A percentile compares a stretch with the other conserved stretches of the same genome.
These are phyloP conservation scores for Drosophila mojavensis DNA, from an alignment of 1,140 invertebrate genomes.

Conservation along the genomic window DNA sequence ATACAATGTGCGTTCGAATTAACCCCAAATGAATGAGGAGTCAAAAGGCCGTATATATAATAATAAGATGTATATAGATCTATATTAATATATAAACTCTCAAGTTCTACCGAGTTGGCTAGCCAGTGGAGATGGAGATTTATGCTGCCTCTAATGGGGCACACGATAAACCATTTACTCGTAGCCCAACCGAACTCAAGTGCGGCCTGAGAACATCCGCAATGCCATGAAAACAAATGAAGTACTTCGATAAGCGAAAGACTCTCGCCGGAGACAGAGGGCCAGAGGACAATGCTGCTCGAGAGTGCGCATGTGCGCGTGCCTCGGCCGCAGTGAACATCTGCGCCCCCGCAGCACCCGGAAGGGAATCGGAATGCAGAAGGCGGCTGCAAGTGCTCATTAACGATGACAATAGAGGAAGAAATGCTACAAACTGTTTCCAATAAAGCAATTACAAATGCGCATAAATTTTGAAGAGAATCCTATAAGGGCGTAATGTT, in stretches of 20 bases:
- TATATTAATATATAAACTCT: constrained; percentile 31
- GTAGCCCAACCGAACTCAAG: constrained; percentile 28
- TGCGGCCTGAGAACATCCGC: constrained; percentile 44
- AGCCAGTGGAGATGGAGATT: constrained; percentile 27
- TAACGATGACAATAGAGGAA: constrained; percentile 62
- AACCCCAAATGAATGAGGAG: constrained; percentile 48
- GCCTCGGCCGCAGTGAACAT: constrained; percentile 54
- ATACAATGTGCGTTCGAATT: constrained; percentile 75
- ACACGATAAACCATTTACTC: constrained; percentile 33
- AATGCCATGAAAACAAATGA: constrained; percentile 43
- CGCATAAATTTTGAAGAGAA: constrained; percentile 65
- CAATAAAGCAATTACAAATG: constrained; percentile 79
- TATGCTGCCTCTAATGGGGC: constrained; percentile 61
- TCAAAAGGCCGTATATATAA: constrained; percentile 37
- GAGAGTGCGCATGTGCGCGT: constrained; percentile 63
- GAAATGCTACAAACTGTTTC: constrained; percentile 36
- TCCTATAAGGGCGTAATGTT: constrained; percentile 45
- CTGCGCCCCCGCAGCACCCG: constrained; percentile 30
- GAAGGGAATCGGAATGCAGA: constrained; percentile 23
- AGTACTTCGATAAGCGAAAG: constrained; percentile 7
- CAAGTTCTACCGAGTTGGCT: constrained; percentile 11
- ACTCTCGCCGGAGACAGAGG: not conserved
- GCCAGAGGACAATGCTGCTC: constrained; percentile 38
- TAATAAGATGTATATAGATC: constrained; percentile 24
- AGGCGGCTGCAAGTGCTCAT: constrained; percentile 61